These are phyloP conservation scores for Microcebus murinus DNA, from an alignment of 2,113 vertebrate species.

Conservation along the genomic window DNA sequence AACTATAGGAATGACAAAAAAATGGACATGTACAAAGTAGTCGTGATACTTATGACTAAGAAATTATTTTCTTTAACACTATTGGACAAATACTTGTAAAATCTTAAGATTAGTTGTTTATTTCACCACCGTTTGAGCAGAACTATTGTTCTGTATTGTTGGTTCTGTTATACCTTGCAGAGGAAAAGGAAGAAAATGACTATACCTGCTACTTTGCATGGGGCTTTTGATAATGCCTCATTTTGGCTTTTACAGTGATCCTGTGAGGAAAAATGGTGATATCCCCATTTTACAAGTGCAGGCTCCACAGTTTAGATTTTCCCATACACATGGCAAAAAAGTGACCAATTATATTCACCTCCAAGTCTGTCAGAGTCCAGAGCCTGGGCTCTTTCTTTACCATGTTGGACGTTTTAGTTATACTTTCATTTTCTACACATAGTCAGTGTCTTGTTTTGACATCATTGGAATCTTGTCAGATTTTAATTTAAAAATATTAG, in stretches of 20 bases:
- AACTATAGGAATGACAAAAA: not conserved
- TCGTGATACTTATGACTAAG: not conserved
- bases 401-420: not conserved
- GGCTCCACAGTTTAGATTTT: not conserved
- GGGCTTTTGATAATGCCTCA: not conserved
- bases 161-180: not conserved
- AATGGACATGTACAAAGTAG: not conserved
- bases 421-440: not conserved
- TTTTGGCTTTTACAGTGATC: not conserved
- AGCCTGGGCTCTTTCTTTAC: not conserved
- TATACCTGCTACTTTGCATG: not conserved
- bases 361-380: not conserved
- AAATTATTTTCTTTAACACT: not conserved
- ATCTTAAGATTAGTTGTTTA: not conserved
- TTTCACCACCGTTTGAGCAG: not conserved
- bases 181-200: not conserved
- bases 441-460: not conserved
- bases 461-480: not conserved
- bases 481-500: slow-evolving; percentile 29
- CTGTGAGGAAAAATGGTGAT: not conserved
- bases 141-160: not conserved
- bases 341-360: too few relatives aligned
- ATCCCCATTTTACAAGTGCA: rapidly evolving
- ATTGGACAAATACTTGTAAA: not conserved
- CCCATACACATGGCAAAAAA: not conserved